Evolutionary conservation across 2,113 vertebrate genomes (phyloP).

Genomic region (Solenodon paradoxus): DNA sequence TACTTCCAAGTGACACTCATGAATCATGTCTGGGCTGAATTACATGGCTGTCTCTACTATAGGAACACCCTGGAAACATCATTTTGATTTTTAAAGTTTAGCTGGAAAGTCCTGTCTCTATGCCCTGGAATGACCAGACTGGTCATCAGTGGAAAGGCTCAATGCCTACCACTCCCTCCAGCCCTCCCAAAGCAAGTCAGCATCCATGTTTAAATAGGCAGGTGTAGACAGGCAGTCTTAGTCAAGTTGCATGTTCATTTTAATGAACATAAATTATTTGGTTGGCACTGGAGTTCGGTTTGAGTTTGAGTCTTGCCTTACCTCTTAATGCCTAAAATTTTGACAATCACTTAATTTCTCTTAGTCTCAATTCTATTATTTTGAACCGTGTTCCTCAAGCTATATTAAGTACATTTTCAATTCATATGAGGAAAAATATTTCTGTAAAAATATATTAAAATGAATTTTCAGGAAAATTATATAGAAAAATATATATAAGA

Average conservation of each 20-base stretch:
- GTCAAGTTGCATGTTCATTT: not conserved
- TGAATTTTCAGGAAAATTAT: constrained; percentile 27
- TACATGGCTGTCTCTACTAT: no score
- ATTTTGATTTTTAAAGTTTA: not conserved
- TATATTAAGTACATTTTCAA: not conserved
- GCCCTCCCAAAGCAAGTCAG: not conserved
- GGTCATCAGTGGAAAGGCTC: not conserved
- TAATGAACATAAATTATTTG: not conserved
- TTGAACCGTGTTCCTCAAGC: not conserved
- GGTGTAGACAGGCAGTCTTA: not conserved
- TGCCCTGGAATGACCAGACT: not conserved
- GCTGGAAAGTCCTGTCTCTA: not conserved
- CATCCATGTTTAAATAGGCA: not conserved
- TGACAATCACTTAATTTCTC: not conserved
- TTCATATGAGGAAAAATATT: constrained; percentile 3
- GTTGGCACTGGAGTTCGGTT: not conserved
- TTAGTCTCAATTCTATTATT: not conserved
- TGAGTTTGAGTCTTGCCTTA: not conserved
- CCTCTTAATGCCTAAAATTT: not conserved
- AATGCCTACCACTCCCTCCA: not conserved
- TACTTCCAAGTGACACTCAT: not conserved
- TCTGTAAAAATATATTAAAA: constrained; percentile 12
- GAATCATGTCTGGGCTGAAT: not conserved
- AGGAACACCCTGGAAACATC: not conserved
- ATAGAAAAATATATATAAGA: not conserved